Evolutionary conservation across 2,797 vertebrate species (phyloP).

Genomic region (Sandelia bainsii): DNA sequence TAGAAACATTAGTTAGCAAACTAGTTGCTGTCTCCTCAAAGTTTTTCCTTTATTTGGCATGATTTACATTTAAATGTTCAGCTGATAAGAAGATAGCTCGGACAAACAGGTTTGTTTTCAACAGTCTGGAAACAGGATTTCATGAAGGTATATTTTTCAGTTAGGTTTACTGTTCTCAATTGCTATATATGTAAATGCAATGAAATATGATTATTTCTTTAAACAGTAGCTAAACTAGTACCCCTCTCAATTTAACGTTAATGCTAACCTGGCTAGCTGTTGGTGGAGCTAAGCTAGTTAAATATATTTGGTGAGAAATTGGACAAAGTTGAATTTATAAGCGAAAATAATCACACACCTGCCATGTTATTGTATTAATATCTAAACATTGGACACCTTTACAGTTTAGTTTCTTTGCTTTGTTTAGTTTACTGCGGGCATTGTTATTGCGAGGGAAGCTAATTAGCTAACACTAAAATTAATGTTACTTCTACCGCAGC

Average conservation of each 20-base stretch:
- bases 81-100: neutral
- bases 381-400: fast-evolving
- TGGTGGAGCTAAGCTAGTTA: constrained; percentile 42
- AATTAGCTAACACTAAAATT: neutral
- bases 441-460: no score
- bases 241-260: neutral
- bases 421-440: neutral
- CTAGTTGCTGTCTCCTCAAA: neutral
- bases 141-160: neutral
- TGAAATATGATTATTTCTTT: neutral
- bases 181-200: no score
- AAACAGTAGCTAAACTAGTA: neutral
- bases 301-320: neutral
- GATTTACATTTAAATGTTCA: neutral
- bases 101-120: neutral
- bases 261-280: constrained; percentile 3
- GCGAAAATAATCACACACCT: neutral
- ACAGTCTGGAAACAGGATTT: constrained; percentile 19
- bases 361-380: neutral
- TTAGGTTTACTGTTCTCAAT: no score
- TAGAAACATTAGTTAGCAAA: neutral
- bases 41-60: neutral
- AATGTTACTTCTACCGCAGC: neutral
- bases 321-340: neutral
- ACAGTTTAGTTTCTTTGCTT: neutral